phyloP scores from a whole-genome alignment of 2,113 vertebrate genomes.

The Sakesphorus luctuosus region DNA sequence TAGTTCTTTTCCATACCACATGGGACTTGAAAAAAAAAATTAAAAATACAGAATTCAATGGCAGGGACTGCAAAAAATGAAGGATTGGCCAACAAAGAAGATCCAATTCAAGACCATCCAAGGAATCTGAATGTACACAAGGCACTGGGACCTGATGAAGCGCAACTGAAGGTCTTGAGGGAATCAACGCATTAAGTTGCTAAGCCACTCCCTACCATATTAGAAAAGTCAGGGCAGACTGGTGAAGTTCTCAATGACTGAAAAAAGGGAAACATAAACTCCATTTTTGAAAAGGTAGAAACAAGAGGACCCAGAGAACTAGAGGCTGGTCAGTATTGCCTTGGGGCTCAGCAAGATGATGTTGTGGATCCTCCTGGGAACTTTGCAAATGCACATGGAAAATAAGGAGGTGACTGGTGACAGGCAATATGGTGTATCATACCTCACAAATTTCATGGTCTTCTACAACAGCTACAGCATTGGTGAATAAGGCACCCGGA shows the following conservation, averaged over 20 bases:
- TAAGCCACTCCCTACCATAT: not conserved
- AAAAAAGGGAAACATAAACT: not conserved
- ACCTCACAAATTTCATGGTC: not conserved
- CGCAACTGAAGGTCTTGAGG: not conserved
- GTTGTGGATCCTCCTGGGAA: not conserved
- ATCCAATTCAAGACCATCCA: not conserved
- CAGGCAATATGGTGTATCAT: not conserved
- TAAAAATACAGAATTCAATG: not conserved
- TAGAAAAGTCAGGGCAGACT: not conserved
- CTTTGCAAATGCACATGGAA: not conserved
- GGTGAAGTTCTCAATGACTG: not conserved
- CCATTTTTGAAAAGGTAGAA: not conserved
- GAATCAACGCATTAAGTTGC: not conserved
- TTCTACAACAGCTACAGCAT: not conserved
- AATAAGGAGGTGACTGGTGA: not conserved
- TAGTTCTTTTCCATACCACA: not conserved
- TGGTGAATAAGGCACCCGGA: not conserved
- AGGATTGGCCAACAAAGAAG: rapidly evolving
- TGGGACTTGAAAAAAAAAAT: not conserved
- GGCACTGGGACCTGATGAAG: not conserved
- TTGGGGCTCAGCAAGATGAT: not conserved
- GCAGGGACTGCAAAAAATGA: not conserved
- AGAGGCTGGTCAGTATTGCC: not conserved
- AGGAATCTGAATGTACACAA: not conserved
- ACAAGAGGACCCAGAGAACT: rapidly evolving